Evolutionary conservation across 2,797 vertebrate genomes (phyloP).

Genomic region (Vultur gryphus): DNA sequence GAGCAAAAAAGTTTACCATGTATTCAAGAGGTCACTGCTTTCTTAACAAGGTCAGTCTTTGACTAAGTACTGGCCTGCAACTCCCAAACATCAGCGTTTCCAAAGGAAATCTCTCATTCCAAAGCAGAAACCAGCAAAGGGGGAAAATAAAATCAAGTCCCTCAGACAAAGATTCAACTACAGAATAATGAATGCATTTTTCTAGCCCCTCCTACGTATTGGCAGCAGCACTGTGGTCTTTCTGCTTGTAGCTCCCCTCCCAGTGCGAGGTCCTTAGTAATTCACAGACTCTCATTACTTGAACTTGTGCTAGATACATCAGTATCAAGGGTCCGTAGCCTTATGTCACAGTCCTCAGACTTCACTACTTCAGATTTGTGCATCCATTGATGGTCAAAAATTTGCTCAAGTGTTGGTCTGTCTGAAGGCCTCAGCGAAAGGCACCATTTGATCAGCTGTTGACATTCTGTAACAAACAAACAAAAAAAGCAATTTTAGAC

Average conservation of each 20-base stretch:
- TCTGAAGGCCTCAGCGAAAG: slow-evolving; percentile 93
- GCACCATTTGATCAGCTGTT: slow-evolving; percentile 97
- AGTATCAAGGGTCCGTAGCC: slow-evolving; percentile 86
- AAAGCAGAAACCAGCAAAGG: slow-evolving; percentile 78
- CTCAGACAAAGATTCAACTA: slow-evolving; percentile 76
- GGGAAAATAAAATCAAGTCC: slow-evolving; percentile 85
- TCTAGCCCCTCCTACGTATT: slow-evolving; percentile 63
- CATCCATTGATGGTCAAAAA: slow-evolving; percentile 95
- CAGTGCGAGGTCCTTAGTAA: slow-evolving; percentile 53
- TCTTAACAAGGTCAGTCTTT: slow-evolving; percentile 82
- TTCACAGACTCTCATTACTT: slow-evolving; percentile 94
- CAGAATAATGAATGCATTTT: slow-evolving; percentile 71
- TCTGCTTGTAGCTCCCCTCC: slow-evolving; percentile 68
- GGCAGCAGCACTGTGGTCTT: slow-evolving; percentile 73
- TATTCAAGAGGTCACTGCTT: slow-evolving; percentile 88
- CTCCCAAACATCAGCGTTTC: slow-evolving; percentile 83
- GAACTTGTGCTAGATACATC: slow-evolving; percentile 95
- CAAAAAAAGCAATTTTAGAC: not conserved
- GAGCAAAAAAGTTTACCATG: slow-evolving; percentile 86
- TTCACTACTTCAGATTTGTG: slow-evolving; percentile 79
- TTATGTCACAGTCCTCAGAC: slow-evolving; percentile 83
- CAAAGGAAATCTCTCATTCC: slow-evolving; percentile 74
- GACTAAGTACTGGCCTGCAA: slow-evolving; percentile 86
- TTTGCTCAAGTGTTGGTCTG: slow-evolving; percentile 94
- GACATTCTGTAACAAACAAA: slow-evolving; percentile 82